These are phyloP conservation scores for Mesorhabditis belari DNA, from an alignment of 2,888 invertebrate species.

Conservation along the genomic window DNA sequence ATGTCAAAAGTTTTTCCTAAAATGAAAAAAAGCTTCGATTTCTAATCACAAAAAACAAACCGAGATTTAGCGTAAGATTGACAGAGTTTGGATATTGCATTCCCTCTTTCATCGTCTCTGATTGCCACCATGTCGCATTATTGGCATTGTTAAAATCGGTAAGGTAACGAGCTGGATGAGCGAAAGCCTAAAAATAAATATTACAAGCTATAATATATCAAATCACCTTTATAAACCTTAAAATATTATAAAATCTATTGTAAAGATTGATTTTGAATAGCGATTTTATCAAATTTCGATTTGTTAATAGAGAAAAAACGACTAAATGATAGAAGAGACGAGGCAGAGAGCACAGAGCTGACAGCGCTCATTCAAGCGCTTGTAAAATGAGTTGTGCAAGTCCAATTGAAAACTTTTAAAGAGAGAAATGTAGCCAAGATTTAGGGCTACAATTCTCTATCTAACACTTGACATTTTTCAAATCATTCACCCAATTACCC, in stretches of 20 bases:
- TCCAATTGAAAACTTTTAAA: no score
- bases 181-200: constrained; percentile 14
- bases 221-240: neutral
- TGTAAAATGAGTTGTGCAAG: no score
- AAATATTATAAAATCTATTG: neutral
- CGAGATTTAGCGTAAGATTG: constrained; percentile 79
- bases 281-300: no score
- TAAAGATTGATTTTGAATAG: no score
- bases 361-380: no score
- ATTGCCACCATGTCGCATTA: constrained; percentile 93
- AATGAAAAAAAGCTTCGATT: constrained; percentile 33
- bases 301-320: no score
- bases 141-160: constrained; percentile 86
- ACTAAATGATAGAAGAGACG: no score
- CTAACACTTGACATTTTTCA: no score
- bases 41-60: constrained; percentile 58
- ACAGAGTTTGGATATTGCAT: constrained; percentile 84
- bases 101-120: constrained; percentile 90
- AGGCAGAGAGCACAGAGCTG: no score
- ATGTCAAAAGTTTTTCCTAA: constrained; percentile 92
- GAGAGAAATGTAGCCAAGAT: no score
- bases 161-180: constrained; percentile 58
- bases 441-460: no score
- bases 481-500: no score
- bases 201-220: neutral